Percentiles rank a stretch among this genome's conserved stretches.
Evolutionary conservation across 2,888 invertebrate species (phyloP).

Genomic region (Calameuta pallipes): DNA sequence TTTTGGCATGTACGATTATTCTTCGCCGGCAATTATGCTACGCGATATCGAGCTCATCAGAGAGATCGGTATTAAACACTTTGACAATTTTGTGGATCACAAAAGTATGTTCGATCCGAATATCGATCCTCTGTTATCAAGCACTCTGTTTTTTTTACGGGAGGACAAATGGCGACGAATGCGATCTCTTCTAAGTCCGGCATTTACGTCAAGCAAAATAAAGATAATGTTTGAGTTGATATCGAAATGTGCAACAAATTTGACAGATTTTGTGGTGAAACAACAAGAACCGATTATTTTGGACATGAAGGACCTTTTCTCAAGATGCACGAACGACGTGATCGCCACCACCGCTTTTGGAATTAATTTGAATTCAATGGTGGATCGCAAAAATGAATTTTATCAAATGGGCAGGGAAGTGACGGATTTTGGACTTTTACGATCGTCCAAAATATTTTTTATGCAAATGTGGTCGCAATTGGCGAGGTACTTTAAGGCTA

Average conservation of each 20-base stretch:
- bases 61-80: conserved; percentile 39
- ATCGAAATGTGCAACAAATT: conserved; percentile 49
- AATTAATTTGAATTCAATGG: conserved; percentile 48
- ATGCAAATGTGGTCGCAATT: conserved; percentile 31
- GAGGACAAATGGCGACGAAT: conserved; percentile 69
- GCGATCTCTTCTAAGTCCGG: conserved; percentile 68
- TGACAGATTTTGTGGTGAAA: conserved; percentile 25
- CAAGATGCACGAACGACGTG: conserved; percentile 48
- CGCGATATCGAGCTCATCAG: conserved; percentile 46
- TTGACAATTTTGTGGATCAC: conserved; percentile 42
- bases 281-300: conserved; percentile 29
- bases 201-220: conserved; percentile 72
- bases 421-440: conserved; percentile 20
- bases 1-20: conserved; percentile 43
- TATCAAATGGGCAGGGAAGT: conserved; percentile 39
- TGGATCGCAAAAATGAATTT: conserved; percentile 50
- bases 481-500: conserved; percentile 34
- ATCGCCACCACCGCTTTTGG: conserved; percentile 55
- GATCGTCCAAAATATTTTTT: conserved; percentile 31
- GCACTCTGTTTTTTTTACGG: conserved; percentile 35
- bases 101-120: conserved; percentile 31
- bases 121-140: conserved; percentile 41
- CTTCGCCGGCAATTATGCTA: conserved; percentile 35
- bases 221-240: conserved; percentile 69
- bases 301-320: conserved; percentile 53